A percentile compares a stretch with the other conserved stretches of the same genome.
Conservation (phyloP, 2,113 vertebrate genomes). For the Laticauda colubrina region DNA sequence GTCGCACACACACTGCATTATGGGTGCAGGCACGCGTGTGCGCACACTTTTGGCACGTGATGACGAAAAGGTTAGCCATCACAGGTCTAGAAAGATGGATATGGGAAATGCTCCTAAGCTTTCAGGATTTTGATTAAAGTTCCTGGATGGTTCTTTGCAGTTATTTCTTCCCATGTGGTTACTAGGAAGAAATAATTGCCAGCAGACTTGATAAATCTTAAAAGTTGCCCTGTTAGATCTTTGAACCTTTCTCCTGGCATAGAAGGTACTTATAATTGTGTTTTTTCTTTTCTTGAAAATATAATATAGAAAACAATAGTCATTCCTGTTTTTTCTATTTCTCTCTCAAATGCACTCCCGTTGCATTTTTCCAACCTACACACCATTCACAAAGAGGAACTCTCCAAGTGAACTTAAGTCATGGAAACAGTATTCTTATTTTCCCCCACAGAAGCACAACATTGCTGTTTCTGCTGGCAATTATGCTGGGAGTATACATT, state of each 20-base stretch:
- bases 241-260: not conserved
- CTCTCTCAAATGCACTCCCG: not conserved
- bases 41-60: too few species aligned
- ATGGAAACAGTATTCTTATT: not conserved
- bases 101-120: not conserved
- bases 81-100: not conserved
- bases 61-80: too few species aligned
- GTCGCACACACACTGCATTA: too few species aligned
- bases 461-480: not conserved
- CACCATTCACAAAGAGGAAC: not conserved
- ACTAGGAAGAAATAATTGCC: not conserved
- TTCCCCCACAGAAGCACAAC: not conserved
- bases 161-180: not conserved
- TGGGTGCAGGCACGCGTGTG: too few species aligned
- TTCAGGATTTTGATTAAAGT: not conserved
- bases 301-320: not conserved
- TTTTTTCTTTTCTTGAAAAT: not conserved
- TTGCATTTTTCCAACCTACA: not conserved
- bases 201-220: not conserved
- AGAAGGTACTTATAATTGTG: not conserved
- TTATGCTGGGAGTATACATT: not conserved
- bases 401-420: not conserved
- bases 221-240: not conserved
- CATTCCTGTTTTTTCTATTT: not conserved
- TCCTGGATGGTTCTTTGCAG: not conserved